A percentile compares a stretch with the other conserved stretches of the same genome.
Evolutionary conservation across 2,113 vertebrate species (phyloP).

Genomic region (Gasterosteus nipponicus): DNA sequence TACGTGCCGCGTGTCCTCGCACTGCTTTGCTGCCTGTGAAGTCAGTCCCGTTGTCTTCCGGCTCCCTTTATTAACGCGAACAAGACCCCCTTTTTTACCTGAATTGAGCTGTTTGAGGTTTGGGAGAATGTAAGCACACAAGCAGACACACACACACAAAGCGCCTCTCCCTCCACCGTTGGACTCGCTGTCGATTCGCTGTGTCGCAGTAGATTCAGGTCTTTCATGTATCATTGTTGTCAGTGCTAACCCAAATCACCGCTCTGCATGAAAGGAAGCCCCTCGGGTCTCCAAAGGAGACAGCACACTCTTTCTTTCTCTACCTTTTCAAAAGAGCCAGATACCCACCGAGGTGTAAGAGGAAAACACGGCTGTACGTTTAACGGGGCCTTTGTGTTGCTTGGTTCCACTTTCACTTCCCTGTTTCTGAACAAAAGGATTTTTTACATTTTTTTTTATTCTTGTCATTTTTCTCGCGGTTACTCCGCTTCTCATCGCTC

Average conservation of each 20-base stretch:
- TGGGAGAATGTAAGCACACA: slow-evolving; percentile 2
- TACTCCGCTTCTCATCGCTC: slow-evolving; percentile 11
- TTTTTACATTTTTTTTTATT: slow-evolving; percentile 11
- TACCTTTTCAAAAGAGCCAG: slow-evolving; percentile 37
- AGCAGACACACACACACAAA: neutral
- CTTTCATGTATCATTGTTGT: slow-evolving; percentile 81
- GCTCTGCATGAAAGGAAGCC: slow-evolving; percentile 67
- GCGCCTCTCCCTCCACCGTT: slow-evolving; percentile 6
- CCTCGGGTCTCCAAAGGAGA: slow-evolving; percentile 55
- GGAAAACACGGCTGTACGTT: slow-evolving; percentile 45
- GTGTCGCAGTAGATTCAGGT: slow-evolving; percentile 67
- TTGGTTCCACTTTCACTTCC: slow-evolving; percentile 49
- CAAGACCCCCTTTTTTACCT: neutral
- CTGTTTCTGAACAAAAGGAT: slow-evolving; percentile 43
- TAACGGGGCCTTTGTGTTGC: slow-evolving; percentile 57
- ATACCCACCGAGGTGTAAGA: slow-evolving; percentile 57
- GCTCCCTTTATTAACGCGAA: neutral
- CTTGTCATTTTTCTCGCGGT: slow-evolving; percentile 18
- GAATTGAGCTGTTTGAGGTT: slow-evolving; percentile 16
- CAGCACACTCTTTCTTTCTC: slow-evolving; percentile 51
- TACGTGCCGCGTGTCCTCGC: slow-evolving; percentile 17
- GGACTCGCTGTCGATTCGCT: slow-evolving; percentile 34
- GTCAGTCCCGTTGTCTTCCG: slow-evolving; percentile 3
- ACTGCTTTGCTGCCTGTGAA: neutral
- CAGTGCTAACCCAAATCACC: slow-evolving; percentile 74